Percentiles rank a stretch among this genome's conserved stretches.
Conservation (phyloP, 1,140 invertebrate species). For the Tetramorium alpestre region DNA sequence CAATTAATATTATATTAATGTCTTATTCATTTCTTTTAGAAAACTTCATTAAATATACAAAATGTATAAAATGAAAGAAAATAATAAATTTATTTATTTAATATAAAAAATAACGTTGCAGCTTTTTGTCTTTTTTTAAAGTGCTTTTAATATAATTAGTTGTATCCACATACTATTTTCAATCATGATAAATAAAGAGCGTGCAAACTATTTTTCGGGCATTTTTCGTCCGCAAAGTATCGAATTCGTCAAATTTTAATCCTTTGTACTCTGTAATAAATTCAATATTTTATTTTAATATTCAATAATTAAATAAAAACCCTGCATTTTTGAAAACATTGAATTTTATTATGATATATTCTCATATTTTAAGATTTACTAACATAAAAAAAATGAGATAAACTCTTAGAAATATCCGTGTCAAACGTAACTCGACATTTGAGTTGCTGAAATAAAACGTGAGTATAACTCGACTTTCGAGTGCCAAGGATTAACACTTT, state of each 20-base stretch:
- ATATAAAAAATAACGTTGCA: neutral
- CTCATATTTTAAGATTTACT: too few species aligned
- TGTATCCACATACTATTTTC: neutral
- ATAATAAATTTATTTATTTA: neutral
- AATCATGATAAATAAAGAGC: neutral
- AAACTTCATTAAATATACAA: neutral
- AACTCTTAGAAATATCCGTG: neutral
- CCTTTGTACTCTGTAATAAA: too few species aligned
- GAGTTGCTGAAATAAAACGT: neutral
- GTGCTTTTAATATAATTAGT: slow-evolving; percentile 8
- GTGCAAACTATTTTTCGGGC: neutral
- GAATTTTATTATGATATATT: too few species aligned
- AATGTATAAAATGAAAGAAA: neutral
- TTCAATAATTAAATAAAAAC: too few species aligned
- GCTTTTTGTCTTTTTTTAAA: neutral
- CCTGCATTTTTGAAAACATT: too few species aligned
- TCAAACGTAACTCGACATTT: neutral
- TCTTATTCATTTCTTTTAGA: neutral
- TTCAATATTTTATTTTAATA: too few species aligned
- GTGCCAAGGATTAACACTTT: neutral
- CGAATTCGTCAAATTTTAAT: neutral
- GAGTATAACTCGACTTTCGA: neutral
- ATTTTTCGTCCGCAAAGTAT: neutral
- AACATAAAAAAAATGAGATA: too few species aligned
- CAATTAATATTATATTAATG: neutral